phyloP scores from a whole-genome alignment of 1,140 invertebrate species.

The Panagrolaimus sp. region DNA sequence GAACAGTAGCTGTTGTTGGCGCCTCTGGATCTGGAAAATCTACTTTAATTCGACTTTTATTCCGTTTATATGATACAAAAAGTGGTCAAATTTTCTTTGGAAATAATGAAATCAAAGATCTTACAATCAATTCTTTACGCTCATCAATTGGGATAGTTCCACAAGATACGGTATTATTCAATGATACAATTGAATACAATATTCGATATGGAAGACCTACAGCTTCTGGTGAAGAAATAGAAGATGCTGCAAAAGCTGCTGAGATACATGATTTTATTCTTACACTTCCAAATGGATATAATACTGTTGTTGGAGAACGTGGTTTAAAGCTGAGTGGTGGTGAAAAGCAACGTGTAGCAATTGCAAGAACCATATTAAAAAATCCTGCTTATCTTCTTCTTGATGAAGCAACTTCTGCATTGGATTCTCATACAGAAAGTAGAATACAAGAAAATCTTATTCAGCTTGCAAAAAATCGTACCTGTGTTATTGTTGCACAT shows the following conservation, averaged over 20 bases:
- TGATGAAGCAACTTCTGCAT: slow-evolving; percentile 1
- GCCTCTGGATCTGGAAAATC: slow-evolving; percentile 86
- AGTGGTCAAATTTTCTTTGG: slow-evolving; percentile 79
- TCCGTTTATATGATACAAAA: slow-evolving; percentile 88
- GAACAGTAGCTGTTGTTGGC: slow-evolving; percentile 82
- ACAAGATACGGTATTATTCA: slow-evolving; percentile 96
- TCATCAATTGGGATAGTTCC: slow-evolving; percentile 74
- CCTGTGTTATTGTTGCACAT: slow-evolving; percentile 3
- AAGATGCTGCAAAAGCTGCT: slow-evolving; percentile 78
- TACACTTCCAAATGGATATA: slow-evolving; percentile 73
- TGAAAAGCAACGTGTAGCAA: slow-evolving; percentile 87
- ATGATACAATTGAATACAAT: slow-evolving; percentile 88
- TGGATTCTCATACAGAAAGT: neutral
- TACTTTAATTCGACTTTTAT: slow-evolving; percentile 82
- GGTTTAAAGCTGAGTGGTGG: slow-evolving; percentile 68
- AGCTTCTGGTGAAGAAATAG: slow-evolving; percentile 74
- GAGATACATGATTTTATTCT: slow-evolving; percentile 88
- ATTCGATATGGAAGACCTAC: slow-evolving; percentile 81
- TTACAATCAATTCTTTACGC: slow-evolving; percentile 39
- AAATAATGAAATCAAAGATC: slow-evolving; percentile 63
- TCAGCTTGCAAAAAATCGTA: neutral
- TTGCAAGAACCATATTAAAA: slow-evolving; percentile 81
- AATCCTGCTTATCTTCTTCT: slow-evolving; percentile 63
- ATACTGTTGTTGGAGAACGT: slow-evolving; percentile 61
- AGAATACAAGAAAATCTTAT: neutral